phyloP scores from a whole-genome alignment of 2,113 vertebrate genomes.

The Chloroceryle aenea region DNA sequence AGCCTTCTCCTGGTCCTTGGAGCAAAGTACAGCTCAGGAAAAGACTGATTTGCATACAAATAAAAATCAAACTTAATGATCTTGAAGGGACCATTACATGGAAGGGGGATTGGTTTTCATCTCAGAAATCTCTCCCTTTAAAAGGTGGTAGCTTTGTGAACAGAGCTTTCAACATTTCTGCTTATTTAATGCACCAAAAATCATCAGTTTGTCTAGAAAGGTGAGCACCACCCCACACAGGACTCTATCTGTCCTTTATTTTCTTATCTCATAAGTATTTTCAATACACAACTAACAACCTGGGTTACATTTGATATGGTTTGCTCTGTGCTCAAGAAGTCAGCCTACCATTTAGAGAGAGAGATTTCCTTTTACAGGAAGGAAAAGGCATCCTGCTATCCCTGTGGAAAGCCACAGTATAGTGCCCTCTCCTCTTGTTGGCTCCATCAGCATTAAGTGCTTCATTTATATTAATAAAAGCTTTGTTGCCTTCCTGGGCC shows the following conservation, averaged over 20 bases:
- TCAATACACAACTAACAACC: background rate
- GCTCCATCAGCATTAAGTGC: background rate
- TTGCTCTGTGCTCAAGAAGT: background rate
- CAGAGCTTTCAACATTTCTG: background rate
- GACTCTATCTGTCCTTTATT: background rate
- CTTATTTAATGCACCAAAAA: background rate
- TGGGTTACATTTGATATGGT: background rate
- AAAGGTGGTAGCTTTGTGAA: background rate
- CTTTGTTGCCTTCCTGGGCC: background rate
- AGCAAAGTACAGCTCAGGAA: background rate
- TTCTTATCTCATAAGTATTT: background rate
- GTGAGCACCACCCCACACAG: background rate
- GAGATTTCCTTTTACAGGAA: background rate
- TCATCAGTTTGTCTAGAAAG: background rate
- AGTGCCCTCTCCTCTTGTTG: background rate
- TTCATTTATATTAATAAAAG: background rate
- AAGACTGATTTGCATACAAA: background rate
- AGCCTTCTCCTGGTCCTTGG: background rate
- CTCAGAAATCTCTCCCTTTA: background rate
- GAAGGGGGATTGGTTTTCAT: background rate
- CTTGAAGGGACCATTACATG: background rate
- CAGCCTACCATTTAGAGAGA: background rate
- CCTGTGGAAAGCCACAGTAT: background rate
- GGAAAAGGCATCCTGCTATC: background rate
- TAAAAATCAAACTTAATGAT: background rate